Base-by-base conservation (phyloP, 2,113 vertebrate species). In the Tursiops truncatus region DNA sequence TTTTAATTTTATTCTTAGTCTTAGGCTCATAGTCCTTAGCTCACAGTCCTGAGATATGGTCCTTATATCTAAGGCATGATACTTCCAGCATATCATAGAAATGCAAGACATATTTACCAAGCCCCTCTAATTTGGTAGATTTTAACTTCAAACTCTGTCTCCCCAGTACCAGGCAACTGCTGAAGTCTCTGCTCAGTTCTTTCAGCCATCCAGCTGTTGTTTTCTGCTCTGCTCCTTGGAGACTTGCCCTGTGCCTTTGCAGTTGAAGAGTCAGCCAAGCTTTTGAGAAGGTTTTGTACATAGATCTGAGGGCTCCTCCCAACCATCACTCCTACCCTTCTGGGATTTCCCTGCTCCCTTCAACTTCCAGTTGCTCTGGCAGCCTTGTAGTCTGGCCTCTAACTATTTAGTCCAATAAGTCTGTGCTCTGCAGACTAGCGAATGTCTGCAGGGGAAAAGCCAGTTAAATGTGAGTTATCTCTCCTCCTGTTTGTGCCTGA, bases 201-300 rank as follows among this genome's bases (percentile, higher is more conserved):
- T 85, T 83, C 38, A 33, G 36, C 28, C 4, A 17, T n/a, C 76
- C 97, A 79, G 85, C 67, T 94, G 58, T 86, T 95, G 68, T 53
- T 96, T 94, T 94, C 70, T 92, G 36, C 58, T 93, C 12, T 65
- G 23, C 56, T 94, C 50, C 91, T 85, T 94, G 95, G 89, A 96
- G 83, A 41, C 44, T 44, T 97, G 76, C 85, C 96, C 62, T 77
- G 31, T 38, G 28, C 36, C 36, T 94, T 76, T 94, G 80, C 56
- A 93, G 38, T 56, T 94, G 76, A 89, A 84, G 50, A 58, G 79
- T 85, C 77, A 73, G 85, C 82, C 94, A 96, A 91, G 82, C 79
- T 89, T 89, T 89, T 65, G 47, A 74, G 68, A 76, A 81, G 93
- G 94, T 60, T 96, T 77, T 88, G 56, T 68, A 82, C 68, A 89